Evolutionary conservation across 2,888 invertebrate genomes (phyloP), one percentile per base, ranked within the genome.

Genomic region (Drosophila nr. fundita): DNA sequence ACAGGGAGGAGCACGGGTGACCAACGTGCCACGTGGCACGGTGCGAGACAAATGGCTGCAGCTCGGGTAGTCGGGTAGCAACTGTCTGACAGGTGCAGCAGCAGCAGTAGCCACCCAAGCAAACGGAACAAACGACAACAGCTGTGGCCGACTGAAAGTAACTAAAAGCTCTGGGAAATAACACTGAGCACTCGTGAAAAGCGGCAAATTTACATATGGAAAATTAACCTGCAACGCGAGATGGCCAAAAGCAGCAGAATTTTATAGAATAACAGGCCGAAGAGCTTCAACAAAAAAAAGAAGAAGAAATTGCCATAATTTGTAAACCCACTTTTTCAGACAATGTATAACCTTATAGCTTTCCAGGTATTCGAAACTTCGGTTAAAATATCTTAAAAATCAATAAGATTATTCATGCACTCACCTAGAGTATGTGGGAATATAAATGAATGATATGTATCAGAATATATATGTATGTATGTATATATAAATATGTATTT

Each of bases 161-260:
- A 65, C 79, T 64, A 71, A 79, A 73, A 80, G 77, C 82, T 68
- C 79, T 79, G 76, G 70, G 55, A 84, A 74, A 87, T 76, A 78
- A 71, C 69, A 73, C 71, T 69, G 75, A 65, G 50, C 34, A 30
- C 48, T 62, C 15, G 11, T 40, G 24, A 13, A 24, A 6, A 2
- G 8, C 13, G 29, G 15, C 29, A 67, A 83, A 85, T 85, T 88
- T 85, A 83, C 88, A 85, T 85, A 88, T 74, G 78, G 83, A 80
- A 85, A 85, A 86, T 85, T 83, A 86, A 85, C 73, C 83, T 72
- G 80, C 83, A 85, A 83, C 78, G 75, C 63, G 73, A 81, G 70
- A 79, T 60, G 62, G 54, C n/a, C 54, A 27, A 64, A 48, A 71
- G 48, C 58, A 75, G 24, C 54, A 50, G 27, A 38, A 60, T 29